A percentile compares a stretch with the other conserved stretches of the same genome.
These are phyloP conservation scores for Halesus radiatus DNA, from an alignment of 1,140 invertebrate genomes.

Conservation along the genomic window DNA sequence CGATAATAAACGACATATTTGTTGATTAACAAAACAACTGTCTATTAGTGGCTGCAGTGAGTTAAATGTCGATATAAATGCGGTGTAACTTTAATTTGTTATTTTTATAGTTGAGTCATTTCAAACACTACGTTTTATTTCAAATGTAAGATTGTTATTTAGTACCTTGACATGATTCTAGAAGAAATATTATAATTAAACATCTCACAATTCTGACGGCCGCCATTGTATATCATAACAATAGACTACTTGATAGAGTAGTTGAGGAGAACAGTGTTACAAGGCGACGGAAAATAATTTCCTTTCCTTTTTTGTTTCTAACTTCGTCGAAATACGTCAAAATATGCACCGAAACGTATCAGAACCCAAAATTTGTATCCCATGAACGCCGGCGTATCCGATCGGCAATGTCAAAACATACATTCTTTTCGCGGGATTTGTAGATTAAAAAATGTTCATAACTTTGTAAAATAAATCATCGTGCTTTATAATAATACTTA, in stretches of 20 bases:
- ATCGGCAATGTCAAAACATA: too few species aligned
- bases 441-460: too few species aligned
- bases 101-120: neutral
- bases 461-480: too few species aligned
- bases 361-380: too few species aligned
- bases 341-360: too few species aligned
- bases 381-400: too few species aligned
- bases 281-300: too few species aligned
- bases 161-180: conserved; percentile 66
- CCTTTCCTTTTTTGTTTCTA: too few species aligned
- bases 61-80: neutral
- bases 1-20: conserved; percentile 29
- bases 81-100: neutral
- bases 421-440: too few species aligned
- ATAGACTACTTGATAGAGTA: conserved; percentile 54
- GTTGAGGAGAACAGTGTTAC: too few species aligned
- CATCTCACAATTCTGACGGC: conserved; percentile 68
- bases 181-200: conserved; percentile 68
- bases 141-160: conserved; percentile 19
- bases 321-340: too few species aligned
- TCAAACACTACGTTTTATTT: neutral
- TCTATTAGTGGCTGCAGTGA: conserved; percentile 13
- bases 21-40: conserved; percentile 44
- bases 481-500: too few species aligned
- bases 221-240: conserved; percentile 71